Evolutionary conservation across 2,888 invertebrate species (phyloP), one percentile per base, ranked within the genome.

Genomic region (Clusia tigrina): DNA sequence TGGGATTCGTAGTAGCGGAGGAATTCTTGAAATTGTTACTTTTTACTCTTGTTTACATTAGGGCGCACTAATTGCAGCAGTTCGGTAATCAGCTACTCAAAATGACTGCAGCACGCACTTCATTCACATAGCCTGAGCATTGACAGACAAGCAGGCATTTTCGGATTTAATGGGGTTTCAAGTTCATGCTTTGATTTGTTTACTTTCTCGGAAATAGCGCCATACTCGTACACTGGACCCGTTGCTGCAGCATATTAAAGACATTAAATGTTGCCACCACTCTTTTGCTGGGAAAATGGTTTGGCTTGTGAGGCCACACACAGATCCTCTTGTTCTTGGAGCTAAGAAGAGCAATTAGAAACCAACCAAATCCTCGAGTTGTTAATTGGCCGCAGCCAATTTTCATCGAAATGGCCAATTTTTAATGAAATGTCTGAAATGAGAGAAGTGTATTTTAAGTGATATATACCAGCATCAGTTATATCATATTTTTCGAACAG

Each of bases 11-110:
- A n/a, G n/a, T n/a, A 71, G 58, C 65, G 74, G 67, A 74, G 66
- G 68, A 68, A 64, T 78, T 78, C 77, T 68, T 62, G 57, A 78
- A 76, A 69, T 48, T 68, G 58, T 37, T 57, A 25, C 51, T 56
- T 69, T 56, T 71, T n/a, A n/a, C n/a, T n/a, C n/a, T n/a, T 76
- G 75, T 76, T 76, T 76, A 76, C 70, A 69, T 71, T 55, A 58
- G 55, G 53, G 56, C 67, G 58, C 58, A 77, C 74, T 70, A 74
- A 74, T 77, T 74, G 74, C 73, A 70, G 71, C 71, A 58, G 53
- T n/a, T n/a, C n/a, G n/a, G n/a, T n/a, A n/a, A n/a, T n/a, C 62
- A 42, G 58, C 67, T 42, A 42, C 12, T 17, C 42, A 17, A 42
- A 32, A 58, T 58, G 62, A 62, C 62, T 46, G 26, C n/a, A 18